These are phyloP conservation scores for Himalopsyche anomala DNA, from an alignment of 2,888 invertebrate genomes.

Conservation along the genomic window DNA sequence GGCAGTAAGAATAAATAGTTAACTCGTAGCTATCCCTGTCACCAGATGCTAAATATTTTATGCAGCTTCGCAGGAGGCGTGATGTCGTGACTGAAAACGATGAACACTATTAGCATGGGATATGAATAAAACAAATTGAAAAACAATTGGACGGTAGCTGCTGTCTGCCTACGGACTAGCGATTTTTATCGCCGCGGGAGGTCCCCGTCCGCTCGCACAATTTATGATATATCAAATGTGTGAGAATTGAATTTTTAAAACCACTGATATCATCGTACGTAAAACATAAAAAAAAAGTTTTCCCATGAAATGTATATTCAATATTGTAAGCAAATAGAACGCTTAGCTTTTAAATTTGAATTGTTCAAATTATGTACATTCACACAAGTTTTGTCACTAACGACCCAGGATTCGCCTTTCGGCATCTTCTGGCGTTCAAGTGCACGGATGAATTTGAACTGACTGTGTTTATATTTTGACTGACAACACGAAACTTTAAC, in stretches of 20 bases:
- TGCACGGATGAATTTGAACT: too few species aligned
- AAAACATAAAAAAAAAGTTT: too few species aligned
- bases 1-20: too few species aligned
- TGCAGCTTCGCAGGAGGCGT: conserved; percentile 38
- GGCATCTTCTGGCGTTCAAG: too few species aligned
- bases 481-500: too few species aligned
- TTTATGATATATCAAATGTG: not conserved
- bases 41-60: conserved; percentile 8
- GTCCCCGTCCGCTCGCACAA: not conserved
- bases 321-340: too few species aligned
- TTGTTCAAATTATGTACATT: too few species aligned
- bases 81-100: conserved; percentile 50
- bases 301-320: too few species aligned
- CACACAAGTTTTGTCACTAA: too few species aligned
- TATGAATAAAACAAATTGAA: conserved; percentile 64
- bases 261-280: not conserved
- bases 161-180: conserved; percentile 2
- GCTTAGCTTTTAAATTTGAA: too few species aligned
- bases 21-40: not conserved
- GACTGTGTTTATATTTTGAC: too few species aligned
- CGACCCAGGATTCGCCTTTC: too few species aligned
- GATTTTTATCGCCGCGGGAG: conserved; percentile 49
- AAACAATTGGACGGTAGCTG: conserved; percentile 55
- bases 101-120: conserved; percentile 48
- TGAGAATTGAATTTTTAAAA: conserved; percentile 3